Base-by-base conservation (phyloP, 2,113 vertebrate genomes). In the Cyprinodon brontotheroides region DNA sequence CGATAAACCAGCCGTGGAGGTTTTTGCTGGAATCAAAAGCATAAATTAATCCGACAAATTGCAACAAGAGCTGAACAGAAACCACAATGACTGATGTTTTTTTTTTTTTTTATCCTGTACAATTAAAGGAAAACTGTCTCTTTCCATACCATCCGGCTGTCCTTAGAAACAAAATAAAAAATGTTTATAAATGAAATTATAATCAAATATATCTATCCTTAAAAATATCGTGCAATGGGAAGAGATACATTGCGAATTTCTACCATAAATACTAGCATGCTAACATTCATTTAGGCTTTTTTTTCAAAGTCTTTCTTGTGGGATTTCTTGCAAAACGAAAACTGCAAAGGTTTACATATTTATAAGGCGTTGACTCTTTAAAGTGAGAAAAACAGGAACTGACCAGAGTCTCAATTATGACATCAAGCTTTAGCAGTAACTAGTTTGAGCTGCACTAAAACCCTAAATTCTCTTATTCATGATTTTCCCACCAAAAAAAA, bases 1-100 rank as follows among this genome's bases (percentile, higher is more conserved):
- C 71, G 71, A 72, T 50, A 29, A 53, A 69, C 41, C 45, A 65
- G 68, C 71, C 75, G 76, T 14, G 82, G 50, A 82, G 85, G 87
- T 78, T 85, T 84, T 88, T 87, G 87, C 91, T 83, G 83, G 88
- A 89, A 90, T 70, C 77, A 61, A 86, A 91, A 77, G 84, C 89
- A 88, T 93, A 91, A 89, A 93, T 91, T 81, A 86, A 84, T 81
- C 77, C 48, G 74, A 69, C 22, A 12, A 71, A 67, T 39, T 3
- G 7, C 45, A 78, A 22, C 77, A 53, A 61, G 37, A 14, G 68
- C 47, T 8, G 20, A 36, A 39, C 12, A 47, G n/a, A 81, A 72
- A 80, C 75, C 73, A 77, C 22, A 37, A 47, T 53, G 41, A 70
- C 22, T 36, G 29, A 64, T 47, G 65, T 29, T 60, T 41, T 67